Evolutionary conservation across 2,888 invertebrate genomes (phyloP).

Genomic region (Labia minor): DNA sequence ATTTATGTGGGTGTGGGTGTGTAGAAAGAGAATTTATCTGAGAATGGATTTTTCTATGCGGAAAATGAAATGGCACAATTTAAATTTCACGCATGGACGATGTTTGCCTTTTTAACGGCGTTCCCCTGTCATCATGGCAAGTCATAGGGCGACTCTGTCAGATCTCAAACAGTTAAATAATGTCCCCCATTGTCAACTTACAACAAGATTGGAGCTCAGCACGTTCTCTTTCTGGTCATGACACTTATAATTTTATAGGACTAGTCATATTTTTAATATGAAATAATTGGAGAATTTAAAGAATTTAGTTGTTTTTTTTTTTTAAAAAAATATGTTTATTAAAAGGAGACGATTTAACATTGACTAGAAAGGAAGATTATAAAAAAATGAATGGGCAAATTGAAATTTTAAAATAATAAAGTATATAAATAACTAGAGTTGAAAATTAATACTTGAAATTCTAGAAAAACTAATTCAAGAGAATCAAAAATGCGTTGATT

Average conservation of each 20-base stretch:
- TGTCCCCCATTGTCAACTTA: not conserved
- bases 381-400: too few species aligned
- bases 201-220: not conserved
- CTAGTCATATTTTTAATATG: not conserved
- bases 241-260: not conserved
- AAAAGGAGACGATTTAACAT: too few species aligned
- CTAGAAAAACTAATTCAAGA: too few species aligned
- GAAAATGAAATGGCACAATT: slow-evolving; percentile 22
- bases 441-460: too few species aligned
- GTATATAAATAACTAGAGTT: too few species aligned
- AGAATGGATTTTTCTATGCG: slow-evolving; percentile 18
- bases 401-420: too few species aligned
- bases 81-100: slow-evolving; percentile 21
- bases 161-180: not conserved
- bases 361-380: too few species aligned
- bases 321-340: too few species aligned
- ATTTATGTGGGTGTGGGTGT: not conserved
- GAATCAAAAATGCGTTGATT: too few species aligned
- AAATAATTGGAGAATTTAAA: too few species aligned
- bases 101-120: slow-evolving; percentile 15
- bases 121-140: not conserved
- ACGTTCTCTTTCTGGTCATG: not conserved
- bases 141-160: slow-evolving; percentile 1
- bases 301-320: too few species aligned
- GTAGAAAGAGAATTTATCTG: not conserved